Evolutionary conservation across 1,140 invertebrate genomes (phyloP), one percentile per base, ranked within the genome.

Genomic region (Episyrphus balteatus): DNA sequence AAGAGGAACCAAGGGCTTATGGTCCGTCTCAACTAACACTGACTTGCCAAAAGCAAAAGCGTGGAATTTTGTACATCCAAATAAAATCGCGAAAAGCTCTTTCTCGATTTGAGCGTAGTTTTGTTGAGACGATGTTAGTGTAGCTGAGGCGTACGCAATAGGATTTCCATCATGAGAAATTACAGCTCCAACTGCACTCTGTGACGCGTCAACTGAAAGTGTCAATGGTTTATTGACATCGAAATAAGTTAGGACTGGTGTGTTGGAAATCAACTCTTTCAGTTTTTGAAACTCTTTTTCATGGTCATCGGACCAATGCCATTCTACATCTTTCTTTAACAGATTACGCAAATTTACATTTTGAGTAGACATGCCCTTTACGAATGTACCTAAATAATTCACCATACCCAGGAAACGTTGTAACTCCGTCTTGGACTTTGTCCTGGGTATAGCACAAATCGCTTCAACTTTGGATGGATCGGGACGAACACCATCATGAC

Each of bases 1-100:
- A 21, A 74, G 63, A 3, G 50, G 36, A 42, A 68, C 60, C 14
- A 74, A 39, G 8, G 71, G 69, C 49, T 70, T 70, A 47, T 75
- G 70, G 47, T 74, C 71, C 1, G 63, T 70, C 52, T 72, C 56
- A 1, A 70, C 56, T 2, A 59, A 52, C 2, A 58, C 46, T 31
- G 54, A 21, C 17, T 49, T 52, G 3, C 54, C 55, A 51, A 21
- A 59, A 42, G 46, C 50, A 19, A 53, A 57, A 21, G 53, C 51
- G 13, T 44, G 46, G 56, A 68, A 67, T 34, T 51, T 56, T 36
- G 51, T 51, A 51, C 53, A 60, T n/a, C 46, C 61, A 55, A 61
- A 68, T 1, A 48, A 37, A 13, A 70, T 62, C 13, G 54, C 59
- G 5, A 61, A 38, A 17, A 61, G 43, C 50, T 70, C 67, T 47